Percentiles rank a stretch among this genome's conserved stretches.
Conservation (phyloP, 2,113 vertebrate species). For the Lepisosteus oculatus region DNA sequence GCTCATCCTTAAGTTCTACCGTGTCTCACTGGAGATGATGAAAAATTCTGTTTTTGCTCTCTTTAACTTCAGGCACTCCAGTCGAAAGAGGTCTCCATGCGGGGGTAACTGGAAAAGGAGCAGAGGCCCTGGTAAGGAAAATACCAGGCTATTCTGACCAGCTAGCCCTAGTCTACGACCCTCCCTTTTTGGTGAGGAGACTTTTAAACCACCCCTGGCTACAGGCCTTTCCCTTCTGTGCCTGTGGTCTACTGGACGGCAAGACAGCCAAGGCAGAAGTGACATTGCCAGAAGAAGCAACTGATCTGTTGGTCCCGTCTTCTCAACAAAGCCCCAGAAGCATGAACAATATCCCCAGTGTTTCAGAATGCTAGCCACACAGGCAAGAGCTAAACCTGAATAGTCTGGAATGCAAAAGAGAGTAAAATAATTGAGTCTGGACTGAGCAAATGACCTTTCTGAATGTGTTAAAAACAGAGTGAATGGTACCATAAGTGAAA, state of each 20-base stretch:
- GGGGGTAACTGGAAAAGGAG: conserved; percentile 4
- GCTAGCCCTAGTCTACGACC: conserved; percentile 34
- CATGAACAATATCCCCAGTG: too few species aligned
- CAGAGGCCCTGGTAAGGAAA: neutral
- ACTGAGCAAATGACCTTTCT: too few species aligned
- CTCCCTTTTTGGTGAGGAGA: conserved; percentile 41
- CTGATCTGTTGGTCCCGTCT: conserved; percentile 42
- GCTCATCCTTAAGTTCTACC: too few species aligned
- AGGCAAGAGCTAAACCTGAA: too few species aligned
- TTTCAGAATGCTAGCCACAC: too few species aligned
- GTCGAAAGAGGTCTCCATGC: conserved; percentile 61
- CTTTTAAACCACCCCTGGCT: conserved; percentile 36
- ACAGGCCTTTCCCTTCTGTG: conserved; percentile 50
- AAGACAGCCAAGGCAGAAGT: conserved; percentile 31
- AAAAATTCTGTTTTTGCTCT: neutral
- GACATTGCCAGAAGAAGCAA: conserved; percentile 47
- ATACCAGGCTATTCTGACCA: neutral
- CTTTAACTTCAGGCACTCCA: conserved; percentile 50
- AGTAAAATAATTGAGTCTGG: too few species aligned
- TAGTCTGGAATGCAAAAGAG: too few species aligned
- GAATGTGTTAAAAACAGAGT: too few species aligned
- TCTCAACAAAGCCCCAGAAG: too few species aligned
- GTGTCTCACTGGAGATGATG: too few species aligned
- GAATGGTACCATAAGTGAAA: too few species aligned
- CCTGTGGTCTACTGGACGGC: conserved; percentile 54